phyloP scores from a whole-genome alignment of 2,113 vertebrate genomes.

The Cyanoramphus novaezelandiae region DNA sequence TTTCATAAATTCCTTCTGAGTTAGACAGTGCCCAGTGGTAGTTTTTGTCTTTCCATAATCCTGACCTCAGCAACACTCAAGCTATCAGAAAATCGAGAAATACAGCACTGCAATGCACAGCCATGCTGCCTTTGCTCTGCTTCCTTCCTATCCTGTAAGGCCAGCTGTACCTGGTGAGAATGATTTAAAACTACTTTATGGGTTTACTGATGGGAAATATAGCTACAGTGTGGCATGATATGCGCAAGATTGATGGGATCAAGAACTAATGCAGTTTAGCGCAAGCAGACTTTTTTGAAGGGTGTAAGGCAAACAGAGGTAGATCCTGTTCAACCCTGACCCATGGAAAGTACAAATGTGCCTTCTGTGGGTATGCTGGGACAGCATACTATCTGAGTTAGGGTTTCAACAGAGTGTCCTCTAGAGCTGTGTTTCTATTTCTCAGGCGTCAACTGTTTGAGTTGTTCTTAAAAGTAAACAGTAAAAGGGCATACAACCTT shows the following conservation, averaged over 20 bases:
- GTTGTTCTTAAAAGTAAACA: not conserved
- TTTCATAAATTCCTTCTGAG: not conserved
- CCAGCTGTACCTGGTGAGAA: not conserved
- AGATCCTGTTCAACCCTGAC: not conserved
- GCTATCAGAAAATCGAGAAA: constrained; percentile 11
- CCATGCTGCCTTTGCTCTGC: not conserved
- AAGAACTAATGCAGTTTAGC: not conserved
- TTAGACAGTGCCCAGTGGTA: not conserved
- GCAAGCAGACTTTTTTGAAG: not conserved
- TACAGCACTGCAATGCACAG: not conserved
- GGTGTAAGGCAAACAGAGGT: not conserved
- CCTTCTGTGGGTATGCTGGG: not conserved
- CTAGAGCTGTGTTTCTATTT: not conserved
- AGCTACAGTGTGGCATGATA: not conserved
- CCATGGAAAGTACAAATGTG: not conserved
- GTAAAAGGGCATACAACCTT: not conserved
- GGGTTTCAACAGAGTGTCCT: not conserved
- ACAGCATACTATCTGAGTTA: not conserved
- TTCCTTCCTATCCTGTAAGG: not conserved
- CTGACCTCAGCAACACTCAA: constrained; percentile 33
- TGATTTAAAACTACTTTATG: not conserved
- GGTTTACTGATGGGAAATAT: not conserved
- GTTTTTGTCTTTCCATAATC: not conserved
- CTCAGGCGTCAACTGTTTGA: not conserved
- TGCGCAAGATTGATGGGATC: not conserved